Percentiles rank a stretch among this genome's conserved stretches.
These are phyloP conservation scores for Dexiosoma caninum DNA, from an alignment of 2,888 invertebrate genomes.

Conservation along the genomic window DNA sequence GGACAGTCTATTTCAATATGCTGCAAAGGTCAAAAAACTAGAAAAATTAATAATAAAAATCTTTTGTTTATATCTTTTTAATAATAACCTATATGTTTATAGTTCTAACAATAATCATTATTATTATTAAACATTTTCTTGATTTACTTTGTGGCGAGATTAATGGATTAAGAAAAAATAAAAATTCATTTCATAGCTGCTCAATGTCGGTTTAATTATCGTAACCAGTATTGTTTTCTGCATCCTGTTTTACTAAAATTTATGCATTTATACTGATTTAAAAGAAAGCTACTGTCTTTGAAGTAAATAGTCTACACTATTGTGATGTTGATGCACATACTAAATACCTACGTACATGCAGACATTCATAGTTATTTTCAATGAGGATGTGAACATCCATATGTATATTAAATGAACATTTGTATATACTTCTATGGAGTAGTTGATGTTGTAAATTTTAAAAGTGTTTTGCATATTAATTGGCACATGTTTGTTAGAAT, in stretches of 20 bases:
- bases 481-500: slow-evolving; percentile 47
- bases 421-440: neutral
- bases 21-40: no score
- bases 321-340: neutral
- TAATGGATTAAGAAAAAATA: no score
- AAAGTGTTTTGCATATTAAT: slow-evolving; percentile 53
- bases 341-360: neutral
- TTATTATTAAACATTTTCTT: no score
- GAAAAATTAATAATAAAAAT: no score
- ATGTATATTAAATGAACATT: slow-evolving; percentile 8
- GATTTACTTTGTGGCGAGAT: no score
- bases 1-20: no score
- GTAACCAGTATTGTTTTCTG: neutral
- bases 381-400: no score
- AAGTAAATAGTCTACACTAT: neutral
- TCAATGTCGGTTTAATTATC: neutral
- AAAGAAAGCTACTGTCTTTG: neutral
- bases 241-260: neutral
- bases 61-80: no score
- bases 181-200: no score
- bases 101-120: no score
- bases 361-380: neutral
- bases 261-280: neutral
- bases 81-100: no score
- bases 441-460: neutral